Evolutionary conservation across 2,113 vertebrate species (phyloP), one percentile per base, ranked within the genome.

Genomic region (Megaceryle torquata): DNA sequence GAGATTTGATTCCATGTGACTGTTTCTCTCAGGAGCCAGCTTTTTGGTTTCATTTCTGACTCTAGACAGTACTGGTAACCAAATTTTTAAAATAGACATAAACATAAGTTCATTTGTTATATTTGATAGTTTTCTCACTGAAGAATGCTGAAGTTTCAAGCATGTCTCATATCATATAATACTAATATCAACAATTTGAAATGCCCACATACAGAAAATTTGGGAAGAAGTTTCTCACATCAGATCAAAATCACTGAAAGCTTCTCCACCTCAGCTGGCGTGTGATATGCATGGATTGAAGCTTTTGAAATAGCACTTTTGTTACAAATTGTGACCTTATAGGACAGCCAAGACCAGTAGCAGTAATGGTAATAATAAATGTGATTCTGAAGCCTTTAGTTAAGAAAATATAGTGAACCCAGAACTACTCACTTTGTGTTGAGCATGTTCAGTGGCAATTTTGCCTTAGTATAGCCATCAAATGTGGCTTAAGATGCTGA

Each of bases 11-110:
- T 85, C 48, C 39, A 59, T 22, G 59, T 51, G 68, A 74, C n/a
- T 17, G 6, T n/a, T 89, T 95, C 19, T 82, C 68, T 64, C 67
- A 77, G 0, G 0, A 70, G 4, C 17, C 37, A 78, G 9, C 31
- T 91, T 88, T 37, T 91, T 68, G 22, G 71, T 96, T 96, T 91
- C 63, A 88, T 33, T 94, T 82, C 44, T 91, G 41, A 54, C 20
- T 87, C 41, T 65, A 51, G 63, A 43, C 54, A 76, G 7, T 17
- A 37, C 33, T 17, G 25, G 6, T 21, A 93, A 77, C 2, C 37
- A 82, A 70, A 70, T 35, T 11, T 26, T 15, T 20, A 26, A 65
- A 65, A 69, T 25, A 44, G 7, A 57, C 15, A 56, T 41, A 17
- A 79, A 72, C 15, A 46, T 11, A 92, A 91, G 35, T 31, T 79